Percentiles rank a stretch among this genome's conserved stretches.
Evolutionary conservation across 2,797 vertebrate genomes (phyloP).

Genomic region (Gymnoscopelus braueri): DNA sequence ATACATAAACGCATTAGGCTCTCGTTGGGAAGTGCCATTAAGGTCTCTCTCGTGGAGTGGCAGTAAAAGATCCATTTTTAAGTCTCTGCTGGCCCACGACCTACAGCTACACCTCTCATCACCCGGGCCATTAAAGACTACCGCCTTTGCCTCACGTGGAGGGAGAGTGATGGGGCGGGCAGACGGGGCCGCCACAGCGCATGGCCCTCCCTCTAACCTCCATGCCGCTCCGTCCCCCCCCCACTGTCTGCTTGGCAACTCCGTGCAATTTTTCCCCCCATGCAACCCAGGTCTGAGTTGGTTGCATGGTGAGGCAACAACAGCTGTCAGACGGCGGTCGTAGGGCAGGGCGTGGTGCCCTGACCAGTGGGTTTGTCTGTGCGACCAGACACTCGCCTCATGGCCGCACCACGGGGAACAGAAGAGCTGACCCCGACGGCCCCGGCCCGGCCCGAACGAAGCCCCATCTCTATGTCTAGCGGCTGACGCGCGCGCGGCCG

Average conservation of each 20-base stretch:
- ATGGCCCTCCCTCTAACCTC: constrained; percentile 28
- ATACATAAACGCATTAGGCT: constrained; percentile 79
- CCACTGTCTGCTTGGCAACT: constrained; percentile 56
- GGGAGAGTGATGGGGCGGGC: constrained; percentile 51
- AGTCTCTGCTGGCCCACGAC: constrained; percentile 62
- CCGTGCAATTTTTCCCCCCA: constrained; percentile 64
- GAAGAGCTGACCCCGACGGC: constrained; percentile 50
- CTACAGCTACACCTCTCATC: constrained; percentile 78
- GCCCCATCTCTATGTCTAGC: constrained; percentile 55
- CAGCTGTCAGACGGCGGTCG: constrained; percentile 78
- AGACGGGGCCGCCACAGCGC: constrained; percentile 19
- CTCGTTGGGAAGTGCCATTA: constrained; percentile 75
- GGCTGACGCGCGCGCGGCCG: constrained; percentile 48
- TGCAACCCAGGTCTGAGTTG: constrained; percentile 46
- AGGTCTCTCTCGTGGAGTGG: constrained; percentile 61
- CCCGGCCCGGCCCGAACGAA: not conserved
- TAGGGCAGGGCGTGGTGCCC: constrained; percentile 73
- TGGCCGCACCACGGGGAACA: constrained; percentile 51
- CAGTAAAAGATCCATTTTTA: constrained; percentile 79
- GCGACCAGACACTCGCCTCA: constrained; percentile 71
- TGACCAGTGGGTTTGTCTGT: constrained; percentile 61
- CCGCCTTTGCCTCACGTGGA: constrained; percentile 32
- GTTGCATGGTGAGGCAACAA: constrained; percentile 58
- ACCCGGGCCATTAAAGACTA: constrained; percentile 62
- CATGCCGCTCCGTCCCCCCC: constrained; percentile 28